phyloP scores from a whole-genome alignment of 2,113 vertebrate genomes.

The Parus major region DNA sequence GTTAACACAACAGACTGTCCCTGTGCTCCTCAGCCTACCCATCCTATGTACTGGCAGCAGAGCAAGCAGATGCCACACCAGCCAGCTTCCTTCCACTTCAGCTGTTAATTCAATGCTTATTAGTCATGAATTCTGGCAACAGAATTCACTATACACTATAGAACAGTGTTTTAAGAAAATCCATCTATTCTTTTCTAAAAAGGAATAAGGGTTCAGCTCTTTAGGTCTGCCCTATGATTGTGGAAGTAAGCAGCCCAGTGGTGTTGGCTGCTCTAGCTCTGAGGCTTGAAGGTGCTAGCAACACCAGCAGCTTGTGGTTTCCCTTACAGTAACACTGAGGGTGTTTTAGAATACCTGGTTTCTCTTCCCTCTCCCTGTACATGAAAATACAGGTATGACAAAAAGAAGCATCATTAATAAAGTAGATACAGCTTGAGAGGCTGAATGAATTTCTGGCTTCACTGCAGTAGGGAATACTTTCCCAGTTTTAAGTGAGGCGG shows the following conservation, averaged over 20 bases:
- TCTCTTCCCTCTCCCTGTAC: neutral
- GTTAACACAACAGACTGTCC: neutral
- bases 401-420: neutral
- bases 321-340: accelerated
- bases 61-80: neutral
- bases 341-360: neutral
- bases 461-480: neutral
- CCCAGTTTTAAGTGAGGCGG: neutral
- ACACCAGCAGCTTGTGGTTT: accelerated
- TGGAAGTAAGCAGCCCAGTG: neutral
- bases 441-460: neutral
- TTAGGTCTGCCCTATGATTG: neutral
- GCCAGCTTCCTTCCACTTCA: neutral
- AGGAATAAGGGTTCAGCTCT: neutral
- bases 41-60: neutral
- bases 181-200: neutral
- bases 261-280: neutral
- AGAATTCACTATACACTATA: neutral
- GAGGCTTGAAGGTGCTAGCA: neutral
- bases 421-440: neutral
- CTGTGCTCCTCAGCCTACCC: accelerated
- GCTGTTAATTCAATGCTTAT: neutral
- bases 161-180: neutral
- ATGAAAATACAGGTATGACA: neutral
- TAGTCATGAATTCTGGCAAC: neutral